Evolutionary conservation across 2,888 invertebrate species (phyloP), one percentile per base, ranked within the genome.

Genomic region (Dasysyrphus albostriatus): DNA sequence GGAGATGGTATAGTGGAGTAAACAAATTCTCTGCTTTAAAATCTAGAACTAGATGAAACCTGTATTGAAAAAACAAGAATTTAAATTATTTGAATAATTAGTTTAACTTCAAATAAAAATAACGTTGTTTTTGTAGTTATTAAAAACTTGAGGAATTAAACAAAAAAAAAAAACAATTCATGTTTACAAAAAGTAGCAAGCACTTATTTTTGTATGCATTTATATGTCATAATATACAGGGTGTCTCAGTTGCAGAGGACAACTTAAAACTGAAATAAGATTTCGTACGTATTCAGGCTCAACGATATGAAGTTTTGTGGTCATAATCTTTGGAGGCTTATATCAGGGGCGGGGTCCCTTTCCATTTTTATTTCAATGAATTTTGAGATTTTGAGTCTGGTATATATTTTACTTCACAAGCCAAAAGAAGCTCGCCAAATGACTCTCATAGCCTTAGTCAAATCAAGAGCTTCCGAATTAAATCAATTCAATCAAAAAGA

Each of bases 61-160:
- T 37, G 84, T 84, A 76, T 74, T 74, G 44, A 16, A 58, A n/a
- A 81, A 84, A 69, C 76, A 81, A 76, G 81, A 81, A 76, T 76
- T 69, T 69, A 67, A 73, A 54, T 32, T 54, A 76, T 76, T 74
- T 56, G 19, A 76, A 81, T 76, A 37, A 70, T 83, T 76, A 37
- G 51, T n/a, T 67, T 6, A 29, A 5, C 10, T 6, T 63, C 19
- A 32, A 16, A 47, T 47, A 4, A 12, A 61, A 61, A 42, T 42
- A 61, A 47, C 8, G 8, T 16, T 47, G 14, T 16, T 16, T 42
- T 73, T 29, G n/a, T 42, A 29, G 42, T 63, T 74, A 12, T 61
- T 16, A 16, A 61, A 2, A n/a, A 29, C 8, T 14, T 34, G 10
- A 59, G 19, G 1, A 19, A 5, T 19, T 19, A 39, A 4, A n/a